These are phyloP conservation scores for Dicrurus megarhynchus DNA, from an alignment of 2,113 vertebrate genomes.

Conservation along the genomic window DNA sequence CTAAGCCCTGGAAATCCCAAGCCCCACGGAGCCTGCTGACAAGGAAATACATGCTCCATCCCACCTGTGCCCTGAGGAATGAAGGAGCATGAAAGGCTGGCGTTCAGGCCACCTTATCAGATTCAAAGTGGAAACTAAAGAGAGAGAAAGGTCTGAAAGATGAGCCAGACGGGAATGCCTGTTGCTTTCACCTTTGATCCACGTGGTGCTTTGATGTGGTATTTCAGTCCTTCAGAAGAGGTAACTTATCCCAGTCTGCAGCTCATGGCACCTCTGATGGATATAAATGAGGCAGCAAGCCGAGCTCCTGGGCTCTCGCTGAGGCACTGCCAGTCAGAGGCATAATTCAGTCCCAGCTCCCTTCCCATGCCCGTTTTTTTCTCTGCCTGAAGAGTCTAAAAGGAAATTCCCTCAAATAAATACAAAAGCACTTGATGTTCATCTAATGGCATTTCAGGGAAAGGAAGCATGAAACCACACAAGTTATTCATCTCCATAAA, in stretches of 20 bases:
- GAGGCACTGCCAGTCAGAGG: neutral
- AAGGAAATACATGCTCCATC: neutral
- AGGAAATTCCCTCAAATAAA: constrained; percentile 51
- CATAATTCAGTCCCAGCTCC: neutral
- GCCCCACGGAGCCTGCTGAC: neutral
- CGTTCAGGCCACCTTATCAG: neutral
- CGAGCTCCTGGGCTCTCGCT: neutral
- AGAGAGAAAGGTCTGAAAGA: constrained; percentile 8
- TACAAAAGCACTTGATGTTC: constrained; percentile 40
- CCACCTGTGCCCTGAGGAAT: constrained; percentile 11
- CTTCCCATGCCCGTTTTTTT: neutral
- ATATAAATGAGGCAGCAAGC: neutral
- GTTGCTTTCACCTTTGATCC: constrained; percentile 25
- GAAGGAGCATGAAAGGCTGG: neutral
- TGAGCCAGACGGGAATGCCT: neutral
- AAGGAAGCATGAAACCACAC: constrained; percentile 44
- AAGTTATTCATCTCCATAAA: constrained; percentile 26
- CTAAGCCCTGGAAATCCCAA: neutral
- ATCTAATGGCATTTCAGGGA: constrained; percentile 55
- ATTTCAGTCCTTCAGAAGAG: neutral
- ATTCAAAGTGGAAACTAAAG: constrained; percentile 29
- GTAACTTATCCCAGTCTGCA: neutral
- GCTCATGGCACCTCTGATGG: neutral
- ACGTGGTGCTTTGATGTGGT: neutral
- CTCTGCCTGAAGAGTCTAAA: neutral